Evolutionary conservation across 2,888 invertebrate genomes (phyloP).

Genomic region (Spisula solida): DNA sequence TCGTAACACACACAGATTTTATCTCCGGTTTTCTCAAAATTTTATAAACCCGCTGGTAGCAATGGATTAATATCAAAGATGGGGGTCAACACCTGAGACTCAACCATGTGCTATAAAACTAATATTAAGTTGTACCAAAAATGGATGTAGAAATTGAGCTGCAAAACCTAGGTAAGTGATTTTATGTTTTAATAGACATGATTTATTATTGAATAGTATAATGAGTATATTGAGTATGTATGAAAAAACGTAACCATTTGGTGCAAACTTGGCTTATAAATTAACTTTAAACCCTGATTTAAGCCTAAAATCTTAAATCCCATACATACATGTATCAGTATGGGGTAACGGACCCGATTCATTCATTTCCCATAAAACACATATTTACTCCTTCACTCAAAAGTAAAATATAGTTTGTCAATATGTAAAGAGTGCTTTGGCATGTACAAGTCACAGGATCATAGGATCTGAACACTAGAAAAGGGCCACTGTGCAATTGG

Average conservation of each 20-base stretch:
- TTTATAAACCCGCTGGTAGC: constrained; percentile 31
- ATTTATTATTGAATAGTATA: too few relatives aligned
- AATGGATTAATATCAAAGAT: constrained; percentile 39
- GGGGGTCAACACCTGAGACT: constrained; percentile 20
- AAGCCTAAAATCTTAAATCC: not conserved
- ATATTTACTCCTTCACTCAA: not conserved
- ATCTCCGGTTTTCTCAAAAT: constrained; percentile 44
- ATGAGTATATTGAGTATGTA: not conserved
- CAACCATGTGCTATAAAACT: constrained; percentile 28
- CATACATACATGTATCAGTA: not conserved
- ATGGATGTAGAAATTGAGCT: not conserved
- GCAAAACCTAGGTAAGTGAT: not conserved
- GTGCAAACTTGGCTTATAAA: not conserved
- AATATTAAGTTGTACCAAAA: not conserved
- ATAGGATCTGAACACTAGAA: too few relatives aligned
- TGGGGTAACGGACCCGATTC: not conserved
- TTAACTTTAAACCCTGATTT: not conserved
- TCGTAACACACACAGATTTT: constrained; percentile 12
- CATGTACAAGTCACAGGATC: too few relatives aligned
- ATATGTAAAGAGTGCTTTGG: too few relatives aligned
- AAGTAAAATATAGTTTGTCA: too few relatives aligned
- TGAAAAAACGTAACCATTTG: not conserved
- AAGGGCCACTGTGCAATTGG: too few relatives aligned
- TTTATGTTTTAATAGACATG: not conserved
- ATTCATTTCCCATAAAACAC: not conserved